Evolutionary conservation across 2,888 invertebrate genomes (phyloP), one percentile per base, ranked within the genome.

Genomic region (Dyspetes luteomarginatus): DNA sequence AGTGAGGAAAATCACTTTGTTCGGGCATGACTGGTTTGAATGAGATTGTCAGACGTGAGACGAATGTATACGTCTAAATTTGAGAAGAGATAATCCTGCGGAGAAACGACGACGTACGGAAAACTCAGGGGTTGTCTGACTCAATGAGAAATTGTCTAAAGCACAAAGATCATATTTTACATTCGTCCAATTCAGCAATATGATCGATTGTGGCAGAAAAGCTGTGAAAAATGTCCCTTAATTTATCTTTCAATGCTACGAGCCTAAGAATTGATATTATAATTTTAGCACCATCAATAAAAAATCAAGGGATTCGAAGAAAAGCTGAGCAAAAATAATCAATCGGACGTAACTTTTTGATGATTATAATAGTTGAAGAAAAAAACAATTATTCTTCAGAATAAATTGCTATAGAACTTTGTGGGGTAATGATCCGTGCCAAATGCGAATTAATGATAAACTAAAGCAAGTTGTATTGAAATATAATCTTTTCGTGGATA

Each of bases 91-190:
- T 75, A 80, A 75, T 71, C 52, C 75, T 67, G 64, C 75, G 68
- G 24, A 71, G 58, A 58, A 43, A 22, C 52, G 65, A 41, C 52
- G 74, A 52, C 19, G 65, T 55, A 65, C 30, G 43, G 48, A 36
- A 41, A 43, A 19, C 4, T 26, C 19, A n/a, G 7, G 26, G 48
- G 58, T 30, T 67, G 41, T 72, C 58, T 50, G 60, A 36, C 50
- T 30, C 65, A 52, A 78, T 78, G 67, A 78, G 73, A 78, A 73
- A 73, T 78, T 67, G 67, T 60, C 12, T 45, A 58, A 65, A 55
- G 71, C 56, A 64, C 64, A 69, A 41, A 73, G 65, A 60, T 60
- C 50, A 76, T 71, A 76, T 80, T 76, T 75, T 75, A 80, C 75
- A 71, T 72, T 65, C 75, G 55, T 52, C 64, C 12, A 58, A 58